These are phyloP conservation scores for Pristionchus entomophagus DNA, from an alignment of 2,888 invertebrate species.

Conservation along the genomic window DNA sequence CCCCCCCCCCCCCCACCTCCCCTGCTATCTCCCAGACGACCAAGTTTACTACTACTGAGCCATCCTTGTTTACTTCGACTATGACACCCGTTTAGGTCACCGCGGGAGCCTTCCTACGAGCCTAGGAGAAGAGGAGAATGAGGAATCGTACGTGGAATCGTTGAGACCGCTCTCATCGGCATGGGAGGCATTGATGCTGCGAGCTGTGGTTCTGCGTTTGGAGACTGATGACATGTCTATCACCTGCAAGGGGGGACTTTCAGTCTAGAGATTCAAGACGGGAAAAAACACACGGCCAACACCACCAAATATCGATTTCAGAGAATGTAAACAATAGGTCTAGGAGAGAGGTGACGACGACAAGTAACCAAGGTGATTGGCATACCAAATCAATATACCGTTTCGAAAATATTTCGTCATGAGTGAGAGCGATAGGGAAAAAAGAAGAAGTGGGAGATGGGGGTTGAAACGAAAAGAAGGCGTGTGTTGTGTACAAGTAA, in stretches of 20 bases:
- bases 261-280: not conserved
- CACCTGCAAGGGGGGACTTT: not conserved
- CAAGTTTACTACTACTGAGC: not conserved
- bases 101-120: too few species aligned
- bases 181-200: not conserved
- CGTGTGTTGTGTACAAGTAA: constrained; percentile 43
- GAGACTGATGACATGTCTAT: not conserved
- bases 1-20: not conserved
- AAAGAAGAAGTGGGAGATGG: not conserved
- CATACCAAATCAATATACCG: not conserved
- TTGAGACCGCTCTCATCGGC: constrained; percentile 6
- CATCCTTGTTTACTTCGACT: not conserved
- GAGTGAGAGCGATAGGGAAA: not conserved
- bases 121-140: too few species aligned
- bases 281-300: not conserved
- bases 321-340: not conserved
- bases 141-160: constrained; percentile 23
- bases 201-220: constrained; percentile 18
- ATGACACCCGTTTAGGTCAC: too few species aligned
- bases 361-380: not conserved
- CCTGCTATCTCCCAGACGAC: constrained; percentile 28
- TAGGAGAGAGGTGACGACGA: not conserved
- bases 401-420: constrained; percentile 15
- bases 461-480: constrained; percentile 31
- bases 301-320: not conserved